A percentile compares a stretch with the other conserved stretches of the same genome.
Conservation (phyloP, 2,797 vertebrate genomes). For the Onychomys leucogaster region DNA sequence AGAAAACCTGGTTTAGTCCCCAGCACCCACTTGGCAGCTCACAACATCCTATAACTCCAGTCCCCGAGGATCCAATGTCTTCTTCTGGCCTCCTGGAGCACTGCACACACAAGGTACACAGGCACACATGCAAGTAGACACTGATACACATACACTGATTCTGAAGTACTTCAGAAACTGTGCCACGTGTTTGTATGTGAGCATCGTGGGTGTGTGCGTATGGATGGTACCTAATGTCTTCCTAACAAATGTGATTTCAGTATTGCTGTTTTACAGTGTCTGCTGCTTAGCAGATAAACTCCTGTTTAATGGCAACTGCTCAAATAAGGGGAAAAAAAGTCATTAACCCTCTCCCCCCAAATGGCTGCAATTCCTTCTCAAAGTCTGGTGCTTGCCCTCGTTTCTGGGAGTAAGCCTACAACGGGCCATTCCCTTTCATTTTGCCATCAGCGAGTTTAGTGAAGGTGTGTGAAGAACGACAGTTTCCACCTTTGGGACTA, state of each 20-base stretch:
- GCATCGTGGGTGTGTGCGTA: not conserved
- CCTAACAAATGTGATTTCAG: not conserved
- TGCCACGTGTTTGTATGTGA: not conserved
- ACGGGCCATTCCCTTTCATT: conserved; percentile 53
- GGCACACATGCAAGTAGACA: not conserved
- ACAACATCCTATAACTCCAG: not conserved
- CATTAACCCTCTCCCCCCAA: too few relatives aligned
- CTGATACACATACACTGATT: not conserved
- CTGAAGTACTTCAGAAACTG: not conserved
- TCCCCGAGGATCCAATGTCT: not conserved
- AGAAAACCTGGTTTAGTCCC: not conserved
- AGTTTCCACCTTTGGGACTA: conserved; percentile 27
- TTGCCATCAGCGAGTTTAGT: conserved; percentile 20
- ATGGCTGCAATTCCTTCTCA: not conserved
- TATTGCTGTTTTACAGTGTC: not conserved
- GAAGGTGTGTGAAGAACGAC: conserved; percentile 52
- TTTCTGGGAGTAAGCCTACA: conserved; percentile 29
- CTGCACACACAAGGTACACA: not conserved
- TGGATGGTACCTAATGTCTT: not conserved
- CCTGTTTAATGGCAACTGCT: conserved; percentile 16
- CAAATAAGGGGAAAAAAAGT: conserved; percentile 15
- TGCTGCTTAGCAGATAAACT: not conserved
- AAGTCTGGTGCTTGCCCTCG: conserved; percentile 64
- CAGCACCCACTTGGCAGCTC: not conserved
- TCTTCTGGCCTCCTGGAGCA: not conserved